Conservation (phyloP, 2,113 vertebrate genomes). For the Heterocephalus glaber region DNA sequence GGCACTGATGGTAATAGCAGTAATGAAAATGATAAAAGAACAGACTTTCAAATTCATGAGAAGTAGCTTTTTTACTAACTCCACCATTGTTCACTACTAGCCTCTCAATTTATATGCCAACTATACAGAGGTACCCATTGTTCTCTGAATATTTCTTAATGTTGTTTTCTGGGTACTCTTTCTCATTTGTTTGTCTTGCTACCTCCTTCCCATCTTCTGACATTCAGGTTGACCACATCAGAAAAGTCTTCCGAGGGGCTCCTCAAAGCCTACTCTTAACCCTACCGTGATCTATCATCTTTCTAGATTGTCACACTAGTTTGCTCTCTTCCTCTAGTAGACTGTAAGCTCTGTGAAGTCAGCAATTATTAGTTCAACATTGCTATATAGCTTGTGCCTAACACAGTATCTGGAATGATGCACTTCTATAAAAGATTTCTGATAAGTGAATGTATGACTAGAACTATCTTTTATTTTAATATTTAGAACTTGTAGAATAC, state of each 20-base stretch:
- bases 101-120: not conserved
- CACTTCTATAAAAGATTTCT: not conserved
- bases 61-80: not conserved
- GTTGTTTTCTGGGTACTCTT: not conserved
- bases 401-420: not conserved
- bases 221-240: not conserved
- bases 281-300: not conserved
- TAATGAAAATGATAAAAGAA: not conserved
- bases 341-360: not conserved
- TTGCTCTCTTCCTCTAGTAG: not conserved
- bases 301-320: not conserved
- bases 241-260: accelerated
- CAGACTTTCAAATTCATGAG: not conserved
- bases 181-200: accelerated
- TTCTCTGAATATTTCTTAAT: not conserved
- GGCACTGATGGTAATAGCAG: not conserved
- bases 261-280: not conserved
- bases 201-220: not conserved
- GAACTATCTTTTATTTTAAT: not conserved
- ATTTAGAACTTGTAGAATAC: not conserved
- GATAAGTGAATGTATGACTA: not conserved
- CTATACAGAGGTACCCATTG: not conserved
- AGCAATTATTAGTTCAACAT: not conserved
- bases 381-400: not conserved
- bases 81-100: not conserved